These are phyloP conservation scores for Grammomys dolichurus DNA, from an alignment of 2,113 vertebrate species.

Conservation along the genomic window DNA sequence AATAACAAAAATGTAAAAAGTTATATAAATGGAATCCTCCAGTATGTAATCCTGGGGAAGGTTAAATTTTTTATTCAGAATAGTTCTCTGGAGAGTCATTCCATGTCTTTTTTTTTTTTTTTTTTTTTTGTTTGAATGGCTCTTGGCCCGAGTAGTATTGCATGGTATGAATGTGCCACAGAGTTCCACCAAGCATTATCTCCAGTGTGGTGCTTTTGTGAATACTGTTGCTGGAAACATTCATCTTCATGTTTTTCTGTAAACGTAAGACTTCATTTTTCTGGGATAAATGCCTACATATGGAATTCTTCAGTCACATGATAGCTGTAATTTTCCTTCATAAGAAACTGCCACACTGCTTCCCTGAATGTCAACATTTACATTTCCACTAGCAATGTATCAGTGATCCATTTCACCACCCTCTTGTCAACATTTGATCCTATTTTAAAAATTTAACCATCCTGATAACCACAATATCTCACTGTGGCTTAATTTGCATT, in stretches of 20 bases:
- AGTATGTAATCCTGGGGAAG: background rate
- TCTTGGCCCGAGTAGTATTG: background rate
- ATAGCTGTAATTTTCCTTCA: background rate
- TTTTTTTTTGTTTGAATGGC: background rate
- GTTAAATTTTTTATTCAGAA: background rate
- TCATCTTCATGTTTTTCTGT: background rate
- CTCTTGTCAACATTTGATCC: background rate
- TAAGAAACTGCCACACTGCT: background rate
- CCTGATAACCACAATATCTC: background rate
- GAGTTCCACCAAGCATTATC: background rate
- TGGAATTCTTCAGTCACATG: background rate
- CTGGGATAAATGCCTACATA: background rate
- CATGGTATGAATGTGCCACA: background rate
- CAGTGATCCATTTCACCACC: background rate
- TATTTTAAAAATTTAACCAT: slow-evolving; percentile 40
- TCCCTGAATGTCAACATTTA: background rate
- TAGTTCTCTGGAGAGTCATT: slow-evolving; percentile 13
- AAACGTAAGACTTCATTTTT: background rate
- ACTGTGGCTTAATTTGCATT: background rate
- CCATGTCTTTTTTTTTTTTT: no score
- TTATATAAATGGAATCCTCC: background rate
- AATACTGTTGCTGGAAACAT: background rate
- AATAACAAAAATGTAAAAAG: background rate
- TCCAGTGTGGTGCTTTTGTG: background rate
- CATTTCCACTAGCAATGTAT: background rate